Conservation (phyloP, 2,797 vertebrate genomes). For the Rhinogobio ventralis region DNA sequence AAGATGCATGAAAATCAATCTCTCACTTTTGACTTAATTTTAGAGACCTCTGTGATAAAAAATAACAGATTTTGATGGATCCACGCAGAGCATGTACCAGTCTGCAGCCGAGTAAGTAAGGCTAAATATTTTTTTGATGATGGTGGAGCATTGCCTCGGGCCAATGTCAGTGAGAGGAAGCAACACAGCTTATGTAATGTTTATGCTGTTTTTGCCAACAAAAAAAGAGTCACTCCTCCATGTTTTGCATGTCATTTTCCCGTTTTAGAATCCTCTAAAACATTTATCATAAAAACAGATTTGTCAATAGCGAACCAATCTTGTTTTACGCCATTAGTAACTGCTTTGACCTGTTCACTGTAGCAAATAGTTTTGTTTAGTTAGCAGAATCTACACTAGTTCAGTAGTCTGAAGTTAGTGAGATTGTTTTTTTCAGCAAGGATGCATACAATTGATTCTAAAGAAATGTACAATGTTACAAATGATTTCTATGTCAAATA, state of each 20-base stretch:
- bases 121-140: conserved; percentile 7
- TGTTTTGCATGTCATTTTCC: neutral
- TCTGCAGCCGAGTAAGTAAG: neutral
- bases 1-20: neutral
- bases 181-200: conserved; percentile 27
- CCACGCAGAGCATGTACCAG: neutral
- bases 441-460: too few relatives aligned
- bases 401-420: neutral
- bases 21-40: conserved; percentile 4
- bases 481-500: neutral
- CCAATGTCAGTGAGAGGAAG: conserved; percentile 14
- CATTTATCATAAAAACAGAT: neutral
- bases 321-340: neutral
- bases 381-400: neutral
- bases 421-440: too few relatives aligned
- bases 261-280: neutral
- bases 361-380: neutral
- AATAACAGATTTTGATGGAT: conserved; percentile 21
- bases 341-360: neutral
- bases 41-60: conserved; percentile 2
- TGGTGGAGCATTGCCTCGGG: conserved; percentile 32
- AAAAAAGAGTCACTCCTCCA: neutral
- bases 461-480: neutral
- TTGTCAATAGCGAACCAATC: neutral
- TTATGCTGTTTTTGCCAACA: conserved; percentile 21